Conservation (phyloP, 2,797 vertebrate genomes). For the Coregonus ussuriensis region DNA sequence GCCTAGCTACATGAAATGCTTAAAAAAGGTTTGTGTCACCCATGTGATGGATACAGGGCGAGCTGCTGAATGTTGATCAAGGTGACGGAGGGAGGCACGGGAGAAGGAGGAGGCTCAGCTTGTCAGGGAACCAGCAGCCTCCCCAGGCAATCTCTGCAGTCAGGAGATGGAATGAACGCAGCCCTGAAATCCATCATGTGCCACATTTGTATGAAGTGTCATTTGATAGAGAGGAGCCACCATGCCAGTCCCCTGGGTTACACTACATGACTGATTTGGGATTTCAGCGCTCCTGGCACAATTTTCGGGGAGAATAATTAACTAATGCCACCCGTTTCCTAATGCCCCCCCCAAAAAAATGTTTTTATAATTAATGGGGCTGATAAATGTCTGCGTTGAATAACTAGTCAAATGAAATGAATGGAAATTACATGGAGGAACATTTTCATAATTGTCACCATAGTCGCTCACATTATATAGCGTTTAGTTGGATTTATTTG, state of each 20-base stretch:
- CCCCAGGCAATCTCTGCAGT: slow-evolving; percentile 75
- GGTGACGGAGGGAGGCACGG: slow-evolving; percentile 44
- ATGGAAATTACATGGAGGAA: slow-evolving; percentile 50
- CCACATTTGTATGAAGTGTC: slow-evolving; percentile 51
- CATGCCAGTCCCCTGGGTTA: slow-evolving; percentile 57
- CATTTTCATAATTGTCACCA: slow-evolving; percentile 51
- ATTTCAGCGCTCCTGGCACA: slow-evolving; percentile 48
- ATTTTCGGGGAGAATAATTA: slow-evolving; percentile 53
- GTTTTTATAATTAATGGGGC: not conserved
- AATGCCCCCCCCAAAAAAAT: not conserved
- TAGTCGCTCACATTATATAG: slow-evolving; percentile 56
- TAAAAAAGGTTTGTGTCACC: not conserved
- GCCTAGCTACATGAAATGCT: not conserved
- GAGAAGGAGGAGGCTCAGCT: slow-evolving; percentile 63
- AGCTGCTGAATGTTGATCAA: slow-evolving; percentile 77
- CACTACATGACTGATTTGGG: slow-evolving; percentile 50
- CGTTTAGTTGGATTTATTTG: slow-evolving; percentile 56
- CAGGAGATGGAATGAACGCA: slow-evolving; percentile 73
- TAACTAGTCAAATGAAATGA: slow-evolving; percentile 50
- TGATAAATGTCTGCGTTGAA: slow-evolving; percentile 9
- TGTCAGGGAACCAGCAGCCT: slow-evolving; percentile 72
- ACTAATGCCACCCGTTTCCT: slow-evolving; percentile 34
- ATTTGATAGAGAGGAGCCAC: slow-evolving; percentile 62
- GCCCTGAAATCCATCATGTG: slow-evolving; percentile 71
- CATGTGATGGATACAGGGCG: slow-evolving; percentile 68